Base-by-base conservation (phyloP, 2,113 vertebrate species). In the Chaenocephalus aceratus region DNA sequence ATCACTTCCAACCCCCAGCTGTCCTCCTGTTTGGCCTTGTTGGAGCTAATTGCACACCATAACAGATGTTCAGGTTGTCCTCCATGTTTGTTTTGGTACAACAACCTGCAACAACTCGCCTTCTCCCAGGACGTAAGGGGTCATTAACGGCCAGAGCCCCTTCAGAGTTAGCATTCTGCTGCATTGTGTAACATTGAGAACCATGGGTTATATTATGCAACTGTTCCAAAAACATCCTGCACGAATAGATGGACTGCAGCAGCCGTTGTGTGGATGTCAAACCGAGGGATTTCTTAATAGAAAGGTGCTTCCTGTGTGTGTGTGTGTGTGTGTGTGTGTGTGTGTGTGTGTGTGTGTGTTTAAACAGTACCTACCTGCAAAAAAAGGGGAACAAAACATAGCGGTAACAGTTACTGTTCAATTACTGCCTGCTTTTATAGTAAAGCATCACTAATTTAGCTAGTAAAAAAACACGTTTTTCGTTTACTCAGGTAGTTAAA, bases 231-330 rank as follows among this genome's bases (percentile, higher is more conserved):
- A 46, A 36, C 83, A 77, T 83, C 79, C 82, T 83, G 79, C 62
- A 10, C 6, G 64, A 45, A 21, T 10, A 46, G 48, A 62, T 48
- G 4, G 46, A 18, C 70, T 23, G 56, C 21, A 16, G 3, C 26
- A 44, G 81, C 86, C 57, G 83, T 75, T 82, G 72, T 23, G 61
- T 74, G 41, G 30, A 30, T 59, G 59, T 76, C 36, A 77, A 64
- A 57, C 79, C 23, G 30, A 57, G 49, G 56, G 66, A 64, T 88
- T 89, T 85, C 88, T 86, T 48, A 67, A 83, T 9, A 57, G 44
- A 75, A 91, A 91, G 85, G 86, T 89, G 89, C 79, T 88, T 93
- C 89, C 88, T 79, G 71, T 78, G 66, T 48, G 53, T 64, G 64
- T 72, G 41, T 74, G 52, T 65, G 70, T 69, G 60, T 92, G 78